Evolutionary conservation across 92 coral and sea anemone genomes (phyloP).

Genomic region (Diadumene lineata): DNA sequence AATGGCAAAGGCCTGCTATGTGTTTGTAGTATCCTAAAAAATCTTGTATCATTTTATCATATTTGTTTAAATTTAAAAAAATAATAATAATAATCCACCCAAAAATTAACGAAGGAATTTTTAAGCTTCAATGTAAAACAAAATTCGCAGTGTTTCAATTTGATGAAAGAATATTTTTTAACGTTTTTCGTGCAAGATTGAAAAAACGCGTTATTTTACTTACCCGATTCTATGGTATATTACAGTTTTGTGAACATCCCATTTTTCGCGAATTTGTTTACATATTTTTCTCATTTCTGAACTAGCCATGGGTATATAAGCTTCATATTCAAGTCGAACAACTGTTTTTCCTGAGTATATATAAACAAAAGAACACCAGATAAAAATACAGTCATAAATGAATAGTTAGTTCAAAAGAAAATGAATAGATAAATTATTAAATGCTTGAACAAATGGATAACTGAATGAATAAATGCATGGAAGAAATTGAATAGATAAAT

Average conservation of each 20-base stretch:
- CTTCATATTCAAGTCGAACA: slow-evolving; percentile 89
- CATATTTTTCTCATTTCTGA: slow-evolving; percentile 94
- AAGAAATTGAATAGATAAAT: too few species aligned
- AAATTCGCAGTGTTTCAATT: too few species aligned
- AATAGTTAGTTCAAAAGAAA: background rate
- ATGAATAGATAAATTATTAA: too few species aligned
- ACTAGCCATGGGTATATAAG: slow-evolving; percentile 95
- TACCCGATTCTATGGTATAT: slow-evolving; percentile 96
- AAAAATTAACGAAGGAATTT: too few species aligned
- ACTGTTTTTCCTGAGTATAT: slow-evolving; percentile 81
- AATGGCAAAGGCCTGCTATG: background rate
- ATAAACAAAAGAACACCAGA: background rate
- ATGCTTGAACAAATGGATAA: too few species aligned
- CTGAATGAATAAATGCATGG: too few species aligned
- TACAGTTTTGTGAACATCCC: slow-evolving; percentile 88
- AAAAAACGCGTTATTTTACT: slow-evolving; percentile 1
- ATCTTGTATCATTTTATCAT: too few species aligned
- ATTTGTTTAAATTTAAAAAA: too few species aligned
- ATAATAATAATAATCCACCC: too few species aligned
- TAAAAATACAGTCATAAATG: background rate
- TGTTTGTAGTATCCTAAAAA: background rate
- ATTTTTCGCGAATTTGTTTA: slow-evolving; percentile 81
- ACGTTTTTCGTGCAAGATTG: too few species aligned
- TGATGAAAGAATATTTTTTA: too few species aligned
- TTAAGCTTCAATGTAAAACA: too few species aligned